Conservation (phyloP, 2,888 invertebrate genomes). For the Drosophila hamatofila region DNA sequence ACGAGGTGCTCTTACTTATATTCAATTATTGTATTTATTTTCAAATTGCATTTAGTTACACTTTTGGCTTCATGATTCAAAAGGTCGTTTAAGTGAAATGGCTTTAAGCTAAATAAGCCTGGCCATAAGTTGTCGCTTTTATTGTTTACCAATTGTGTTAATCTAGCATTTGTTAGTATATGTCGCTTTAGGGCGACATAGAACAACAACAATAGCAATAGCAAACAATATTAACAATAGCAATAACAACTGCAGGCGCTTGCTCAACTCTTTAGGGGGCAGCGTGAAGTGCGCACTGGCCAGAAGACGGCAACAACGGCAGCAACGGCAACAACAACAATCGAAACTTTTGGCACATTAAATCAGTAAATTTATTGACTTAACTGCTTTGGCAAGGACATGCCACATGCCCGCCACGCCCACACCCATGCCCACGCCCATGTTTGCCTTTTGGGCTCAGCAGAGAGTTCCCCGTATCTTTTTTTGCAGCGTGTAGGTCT, state of each 20-base stretch:
- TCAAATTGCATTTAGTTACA: slow-evolving; percentile 5
- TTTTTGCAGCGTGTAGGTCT: slow-evolving; percentile 19
- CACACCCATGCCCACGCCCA: slow-evolving; percentile 17
- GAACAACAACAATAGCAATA: slow-evolving; percentile 45
- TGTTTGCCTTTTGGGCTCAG: slow-evolving; percentile 70
- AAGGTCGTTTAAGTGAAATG: slow-evolving; percentile 20
- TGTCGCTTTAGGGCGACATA: slow-evolving; percentile 27
- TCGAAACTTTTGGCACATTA: slow-evolving; percentile 82
- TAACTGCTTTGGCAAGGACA: slow-evolving; percentile 73
- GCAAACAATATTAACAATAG: slow-evolving; percentile 42
- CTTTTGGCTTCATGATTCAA: background rate
- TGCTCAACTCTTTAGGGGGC: slow-evolving; percentile 37
- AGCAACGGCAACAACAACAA: slow-evolving; percentile 60
- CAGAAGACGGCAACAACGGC: slow-evolving; percentile 26
- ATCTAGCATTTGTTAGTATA: slow-evolving; percentile 57
- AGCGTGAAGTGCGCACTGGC: slow-evolving; percentile 38
- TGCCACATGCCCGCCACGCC: slow-evolving; percentile 55
- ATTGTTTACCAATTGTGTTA: slow-evolving; percentile 81
- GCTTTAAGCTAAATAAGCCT: slow-evolving; percentile 62
- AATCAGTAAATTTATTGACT: slow-evolving; percentile 82
- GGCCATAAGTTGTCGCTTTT: slow-evolving; percentile 63
- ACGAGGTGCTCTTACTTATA: background rate
- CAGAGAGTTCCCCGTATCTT: slow-evolving; percentile 33
- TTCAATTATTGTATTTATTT: slow-evolving; percentile 10
- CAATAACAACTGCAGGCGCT: slow-evolving; percentile 42